phyloP scores from a whole-genome alignment of 1,140 invertebrate genomes.

The Drosophila pallidifrons region DNA sequence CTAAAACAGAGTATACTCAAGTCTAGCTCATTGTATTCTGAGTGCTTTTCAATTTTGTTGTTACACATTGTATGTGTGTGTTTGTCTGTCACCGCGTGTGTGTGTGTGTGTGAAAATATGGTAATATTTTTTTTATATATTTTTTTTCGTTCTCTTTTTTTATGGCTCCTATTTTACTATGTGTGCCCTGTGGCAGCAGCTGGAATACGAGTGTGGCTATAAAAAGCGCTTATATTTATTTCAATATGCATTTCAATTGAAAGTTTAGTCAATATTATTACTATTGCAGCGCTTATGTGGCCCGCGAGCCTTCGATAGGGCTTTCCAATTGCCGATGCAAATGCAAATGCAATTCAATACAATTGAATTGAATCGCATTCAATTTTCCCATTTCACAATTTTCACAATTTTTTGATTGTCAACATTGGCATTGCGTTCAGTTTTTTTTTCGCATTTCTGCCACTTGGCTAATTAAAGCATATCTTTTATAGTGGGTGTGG shows the following conservation, averaged over 20 bases:
- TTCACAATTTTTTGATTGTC: conserved; percentile 15
- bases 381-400: conserved; percentile 7
- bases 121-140: conserved; percentile 50
- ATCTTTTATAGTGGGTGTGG: not conserved
- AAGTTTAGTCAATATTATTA: conserved; percentile 60
- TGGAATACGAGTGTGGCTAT: conserved; percentile 15
- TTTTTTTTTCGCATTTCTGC: not conserved
- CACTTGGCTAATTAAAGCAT: conserved; percentile 51
- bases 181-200: conserved; percentile 9
- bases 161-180: conserved; percentile 16
- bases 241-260: conserved; percentile 52
- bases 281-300: conserved; percentile 35
- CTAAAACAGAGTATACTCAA: not conserved
- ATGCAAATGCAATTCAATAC: conserved; percentile 29
- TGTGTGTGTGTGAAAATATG: conserved; percentile 52
- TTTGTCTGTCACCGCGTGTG: conserved; percentile 3
- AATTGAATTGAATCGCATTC: conserved; percentile 19
- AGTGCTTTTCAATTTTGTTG: conserved; percentile 25
- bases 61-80: conserved; percentile 36
- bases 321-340: conserved; percentile 8
- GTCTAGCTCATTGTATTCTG: not conserved
- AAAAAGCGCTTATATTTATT: conserved; percentile 51
- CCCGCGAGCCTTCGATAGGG: conserved; percentile 1
- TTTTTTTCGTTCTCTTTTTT: not conserved
- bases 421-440: conserved; percentile 4